Percentiles rank a stretch among this genome's conserved stretches.
phyloP scores from a whole-genome alignment of 2,113 vertebrate genomes.

The Eurystomus gularis region DNA sequence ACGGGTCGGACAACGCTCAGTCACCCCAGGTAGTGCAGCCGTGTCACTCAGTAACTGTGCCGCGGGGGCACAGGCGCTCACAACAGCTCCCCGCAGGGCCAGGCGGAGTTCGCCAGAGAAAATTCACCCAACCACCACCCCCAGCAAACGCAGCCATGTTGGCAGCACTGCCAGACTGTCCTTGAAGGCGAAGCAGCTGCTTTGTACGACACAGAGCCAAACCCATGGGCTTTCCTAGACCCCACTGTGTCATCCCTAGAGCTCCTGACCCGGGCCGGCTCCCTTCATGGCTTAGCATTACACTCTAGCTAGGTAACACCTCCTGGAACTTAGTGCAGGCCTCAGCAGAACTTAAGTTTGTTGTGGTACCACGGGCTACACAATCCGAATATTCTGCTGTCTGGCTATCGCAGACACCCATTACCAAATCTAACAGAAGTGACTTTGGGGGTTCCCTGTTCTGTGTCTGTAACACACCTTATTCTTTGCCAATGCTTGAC shows the following conservation, averaged over 20 bases:
- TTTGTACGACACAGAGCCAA: background rate
- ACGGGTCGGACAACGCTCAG: rapidly evolving
- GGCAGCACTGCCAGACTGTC: background rate
- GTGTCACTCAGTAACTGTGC: rapidly evolving
- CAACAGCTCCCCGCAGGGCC: background rate
- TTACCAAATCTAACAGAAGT: background rate
- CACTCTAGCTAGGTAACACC: background rate
- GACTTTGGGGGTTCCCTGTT: background rate
- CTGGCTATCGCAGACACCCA: rapidly evolving
- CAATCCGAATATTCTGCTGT: background rate
- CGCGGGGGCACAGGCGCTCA: rapidly evolving
- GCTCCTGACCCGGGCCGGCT: background rate
- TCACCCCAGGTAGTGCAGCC: background rate
- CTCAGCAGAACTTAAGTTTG: background rate
- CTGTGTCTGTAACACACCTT: background rate
- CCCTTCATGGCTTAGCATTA: background rate
- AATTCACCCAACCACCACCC: background rate
- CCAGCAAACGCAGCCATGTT: background rate
- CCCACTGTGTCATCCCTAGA: rapidly evolving
- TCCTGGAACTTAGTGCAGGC: background rate
- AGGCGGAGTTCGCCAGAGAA: background rate
- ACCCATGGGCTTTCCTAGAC: background rate
- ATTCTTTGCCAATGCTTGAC: background rate
- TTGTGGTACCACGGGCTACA: background rate
- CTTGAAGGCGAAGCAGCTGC: background rate